Percentiles rank a stretch among this genome's conserved stretches.
These are phyloP conservation scores for Thecocarcelia acutangulata DNA, from an alignment of 2,888 invertebrate genomes.

Conservation along the genomic window DNA sequence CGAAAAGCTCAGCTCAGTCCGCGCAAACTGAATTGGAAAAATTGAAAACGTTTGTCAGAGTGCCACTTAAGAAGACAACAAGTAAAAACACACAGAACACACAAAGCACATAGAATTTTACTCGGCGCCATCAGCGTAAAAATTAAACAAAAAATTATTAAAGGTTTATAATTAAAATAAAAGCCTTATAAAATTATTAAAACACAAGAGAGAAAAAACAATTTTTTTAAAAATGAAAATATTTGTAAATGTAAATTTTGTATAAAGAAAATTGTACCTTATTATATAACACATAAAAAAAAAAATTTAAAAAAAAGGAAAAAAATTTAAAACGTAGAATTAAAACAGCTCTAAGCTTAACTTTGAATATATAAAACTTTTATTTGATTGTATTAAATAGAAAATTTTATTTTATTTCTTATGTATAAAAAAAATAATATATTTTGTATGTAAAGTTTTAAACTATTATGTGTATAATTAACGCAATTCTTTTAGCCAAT, in stretches of 20 bases:
- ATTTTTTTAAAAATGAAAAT: conserved; percentile 37
- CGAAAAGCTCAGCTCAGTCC: not conserved
- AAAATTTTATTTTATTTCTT: conserved; percentile 36
- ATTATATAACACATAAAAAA: conserved; percentile 61
- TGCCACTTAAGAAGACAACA: conserved; percentile 49
- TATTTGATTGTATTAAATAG: conserved; percentile 30
- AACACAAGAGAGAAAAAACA: conserved; percentile 30
- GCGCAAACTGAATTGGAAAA: conserved; percentile 18
- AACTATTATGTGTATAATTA: conserved; percentile 21
- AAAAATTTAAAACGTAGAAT: conserved; percentile 31
- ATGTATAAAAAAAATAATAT: conserved; percentile 19
- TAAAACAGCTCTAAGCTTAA: conserved; percentile 64
- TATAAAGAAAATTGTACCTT: conserved; percentile 69
- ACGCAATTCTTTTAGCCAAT: conserved; percentile 44
- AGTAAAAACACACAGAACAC: conserved; percentile 12
- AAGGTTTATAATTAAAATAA: conserved; percentile 38
- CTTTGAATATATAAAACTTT: conserved; percentile 27
- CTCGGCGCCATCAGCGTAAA: conserved; percentile 20
- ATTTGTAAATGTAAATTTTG: conserved; percentile 67
- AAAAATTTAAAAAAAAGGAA: conserved; percentile 14
- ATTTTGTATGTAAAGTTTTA: conserved; percentile 51
- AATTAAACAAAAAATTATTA: not conserved
- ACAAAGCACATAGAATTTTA: conserved; percentile 60
- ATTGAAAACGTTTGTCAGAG: conserved; percentile 55
- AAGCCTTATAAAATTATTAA: conserved; percentile 41